Base-by-base conservation (phyloP, 2,888 invertebrate genomes). In the Silvanus unidentatus region DNA sequence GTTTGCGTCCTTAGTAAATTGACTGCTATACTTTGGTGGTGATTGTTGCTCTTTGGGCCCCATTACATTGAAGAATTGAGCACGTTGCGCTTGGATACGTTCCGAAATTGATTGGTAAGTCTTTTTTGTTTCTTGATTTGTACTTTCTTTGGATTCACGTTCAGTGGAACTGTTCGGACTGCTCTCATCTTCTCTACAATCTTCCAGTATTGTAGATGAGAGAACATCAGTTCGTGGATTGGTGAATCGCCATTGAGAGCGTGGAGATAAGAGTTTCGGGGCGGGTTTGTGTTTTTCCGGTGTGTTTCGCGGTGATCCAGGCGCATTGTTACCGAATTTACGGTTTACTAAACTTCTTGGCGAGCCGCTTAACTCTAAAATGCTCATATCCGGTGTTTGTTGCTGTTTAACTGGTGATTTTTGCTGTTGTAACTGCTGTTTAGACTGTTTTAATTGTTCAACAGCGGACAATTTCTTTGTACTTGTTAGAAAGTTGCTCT, bases 131-230 rank as follows among this genome's bases (percentile, higher is more conserved):
- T 35, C 35, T 35, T 9, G 4, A 37, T 37, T 14, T 29, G 16
- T 22, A 32, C 22, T 36, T 10, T 27, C 32, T 1, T 35, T 22
- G 15, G 22, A 5, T 22, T 38, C 16, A 10, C 9, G n/a, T 16
- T 32, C 42, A 10, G 9, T 11, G 14, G 16, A 30, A 32, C 38
- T 42, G 16, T 28, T 47, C 28, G 39, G 32, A 37, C 37, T 37
- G 37, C 76, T 81, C 55, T 88, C 86, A 62, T 89, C 89, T 62
- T 84, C 84, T 63, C 88, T 88, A 61, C 86, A 83, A 55, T 85
- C 91, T 75, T 92, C 91, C 32, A 84, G 84, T 68, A 92, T 92
- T 45, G 90, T 88, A 37, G 87, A 86, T 34, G 90, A 88, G 63
- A 92, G 79, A 42, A 91, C 88, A 62, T 91, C 88, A 14, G 86